Evolutionary conservation across 2,113 vertebrate species (phyloP).

Genomic region (Ptilonorhynchus violaceus): DNA sequence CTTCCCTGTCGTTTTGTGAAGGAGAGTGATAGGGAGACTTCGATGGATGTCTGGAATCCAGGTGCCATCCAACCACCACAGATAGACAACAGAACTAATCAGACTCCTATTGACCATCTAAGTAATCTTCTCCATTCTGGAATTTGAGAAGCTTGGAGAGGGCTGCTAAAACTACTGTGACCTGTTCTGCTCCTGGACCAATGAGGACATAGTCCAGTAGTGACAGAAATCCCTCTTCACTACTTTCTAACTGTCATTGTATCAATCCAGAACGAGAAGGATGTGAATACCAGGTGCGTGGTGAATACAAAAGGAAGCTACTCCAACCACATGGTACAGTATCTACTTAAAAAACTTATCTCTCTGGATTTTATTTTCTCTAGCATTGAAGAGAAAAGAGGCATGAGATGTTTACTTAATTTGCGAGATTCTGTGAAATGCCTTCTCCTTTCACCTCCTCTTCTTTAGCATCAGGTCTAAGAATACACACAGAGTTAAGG

Average conservation of each 20-base stretch:
- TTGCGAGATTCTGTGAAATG: background rate
- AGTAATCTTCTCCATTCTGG: background rate
- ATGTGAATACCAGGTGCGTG: background rate
- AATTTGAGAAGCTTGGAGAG: background rate
- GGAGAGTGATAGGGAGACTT: background rate
- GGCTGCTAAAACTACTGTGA: background rate
- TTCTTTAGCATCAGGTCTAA: background rate
- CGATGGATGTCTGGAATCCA: background rate
- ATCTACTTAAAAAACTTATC: background rate
- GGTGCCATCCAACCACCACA: background rate
- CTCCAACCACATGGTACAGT: fast-evolving
- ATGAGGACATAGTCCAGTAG: fast-evolving
- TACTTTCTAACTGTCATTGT: background rate
- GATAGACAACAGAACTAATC: background rate
- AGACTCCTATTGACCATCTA: background rate
- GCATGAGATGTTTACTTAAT: background rate
- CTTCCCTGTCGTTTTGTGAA: background rate
- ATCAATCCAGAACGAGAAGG: background rate
- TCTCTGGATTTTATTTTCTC: background rate
- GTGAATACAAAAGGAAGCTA: background rate
- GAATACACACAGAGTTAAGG: background rate
- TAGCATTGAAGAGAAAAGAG: background rate
- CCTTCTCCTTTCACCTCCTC: background rate
- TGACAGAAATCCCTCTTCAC: background rate
- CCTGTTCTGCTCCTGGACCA: background rate